Base-by-base conservation (phyloP, 2,113 vertebrate genomes). In the Panthera leo region DNA sequence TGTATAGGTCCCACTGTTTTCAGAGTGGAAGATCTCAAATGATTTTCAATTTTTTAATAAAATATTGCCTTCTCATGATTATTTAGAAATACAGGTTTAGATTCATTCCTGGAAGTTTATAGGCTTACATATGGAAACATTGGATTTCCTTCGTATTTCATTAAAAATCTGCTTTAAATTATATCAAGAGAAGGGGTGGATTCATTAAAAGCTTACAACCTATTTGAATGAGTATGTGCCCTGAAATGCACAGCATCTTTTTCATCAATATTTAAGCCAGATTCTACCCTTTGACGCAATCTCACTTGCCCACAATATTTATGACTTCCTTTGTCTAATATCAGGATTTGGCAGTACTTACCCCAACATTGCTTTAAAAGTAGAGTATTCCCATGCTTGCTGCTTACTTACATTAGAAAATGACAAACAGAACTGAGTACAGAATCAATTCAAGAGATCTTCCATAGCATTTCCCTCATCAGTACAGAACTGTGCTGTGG, bases 81-180 rank as follows among this genome's bases (percentile, higher is more conserved):
- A 71, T 65, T 94, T 89, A 78, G 63, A 85, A 96, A 90, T 71
- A 73, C 2, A 94, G 42, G 42, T 80, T 90, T 85, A 85, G 80
- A 79, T 80, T 78, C 42, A 83, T 94, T 95, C 89, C 19, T 96
- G 45, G 9, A 83, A 88, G 83, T 95, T 88, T 34, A 58, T 84
- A 84, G 76, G 58, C 68, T 94, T 88, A 55, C 7, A 79, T 13
- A 67, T 45, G 58, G 67, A 48, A 85, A 73, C 36, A n/a, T 68
- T 88, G 61, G 19, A 27, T 97, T 95, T 92, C 67, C 79, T 96
- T 97, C 73, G 65, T n/a, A 82, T 87, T 96, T 83, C 51, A 71
- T 70, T 93, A 86, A 78, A 83, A 79, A 67, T 18, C 27, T 87
- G 34, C 88, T 97, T 85, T 94, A 85, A 87, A 91, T 70, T 78